Evolutionary conservation across 2,888 invertebrate species (phyloP), one percentile per base, ranked within the genome.

Genomic region (Pteria penguin): DNA sequence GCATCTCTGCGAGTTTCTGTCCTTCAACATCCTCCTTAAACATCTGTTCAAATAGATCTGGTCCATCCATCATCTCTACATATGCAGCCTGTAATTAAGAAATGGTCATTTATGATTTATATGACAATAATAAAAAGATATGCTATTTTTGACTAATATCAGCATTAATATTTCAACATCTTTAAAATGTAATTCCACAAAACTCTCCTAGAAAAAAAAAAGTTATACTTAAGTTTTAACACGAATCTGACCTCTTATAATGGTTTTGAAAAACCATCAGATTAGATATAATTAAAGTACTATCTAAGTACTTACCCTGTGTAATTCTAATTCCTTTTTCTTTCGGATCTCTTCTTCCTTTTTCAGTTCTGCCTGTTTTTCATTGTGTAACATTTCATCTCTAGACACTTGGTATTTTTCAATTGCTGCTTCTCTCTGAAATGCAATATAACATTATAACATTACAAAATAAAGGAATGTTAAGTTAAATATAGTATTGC

Each of bases 11-110:
- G 70, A 92, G 80, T 78, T 90, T 92, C 83, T 89, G 87, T 26
- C 92, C 92, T 76, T 92, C 92, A 5, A 86, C 82, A 76, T 92
- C 92, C 72, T 92, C 92, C 3, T 87, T 82, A 78, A 91, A 92
- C 89, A 92, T 87, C 45, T 84, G 85, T 22, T 89, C 88, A 86
- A 92, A 92, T 78, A 92, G 84, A 54, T 82, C 82, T 24, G 88
- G 87, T 57, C 90, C 90, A 82, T 92, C 86, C 82, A 92, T 80
- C 55, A 84, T 75, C 76, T 92, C 92, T 27, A 92, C 91, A 84
- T 89, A 92, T 11, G 91, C 92, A 76, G 82, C 86, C 91, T 91
- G 80, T 0, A 83, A 80, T 29, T 58, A 4, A 68, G 11, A n/a
- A n/a, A n/a, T n/a, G n/a, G n/a, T n/a, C n/a, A n/a, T n/a, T n/a